phyloP scores from a whole-genome alignment of 2,797 vertebrate genomes.

The Propithecus deckenii region DNA sequence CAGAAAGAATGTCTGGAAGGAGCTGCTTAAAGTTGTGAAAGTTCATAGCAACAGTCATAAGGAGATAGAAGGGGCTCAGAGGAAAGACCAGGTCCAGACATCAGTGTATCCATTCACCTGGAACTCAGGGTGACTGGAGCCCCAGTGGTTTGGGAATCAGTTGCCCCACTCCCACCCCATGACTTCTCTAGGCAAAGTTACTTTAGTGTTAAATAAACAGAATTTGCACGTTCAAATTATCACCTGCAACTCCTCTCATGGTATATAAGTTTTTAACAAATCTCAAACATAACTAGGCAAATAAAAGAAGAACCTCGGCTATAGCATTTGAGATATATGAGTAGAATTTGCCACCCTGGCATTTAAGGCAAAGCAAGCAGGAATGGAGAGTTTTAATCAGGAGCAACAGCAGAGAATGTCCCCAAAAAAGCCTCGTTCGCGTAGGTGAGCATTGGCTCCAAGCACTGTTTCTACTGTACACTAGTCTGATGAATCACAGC shows the following conservation, averaged over 20 bases:
- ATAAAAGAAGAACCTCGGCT: neutral
- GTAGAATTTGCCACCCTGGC: neutral
- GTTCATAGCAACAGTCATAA: neutral
- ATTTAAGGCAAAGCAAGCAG: neutral
- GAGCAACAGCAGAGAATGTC: neutral
- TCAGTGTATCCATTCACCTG: neutral
- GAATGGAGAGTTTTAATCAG: neutral
- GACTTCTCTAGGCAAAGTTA: constrained; percentile 51
- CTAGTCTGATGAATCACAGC: neutral
- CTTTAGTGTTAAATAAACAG: constrained; percentile 50
- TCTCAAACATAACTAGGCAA: constrained; percentile 21
- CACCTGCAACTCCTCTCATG: neutral
- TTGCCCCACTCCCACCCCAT: neutral
- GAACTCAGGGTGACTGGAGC: constrained; percentile 10
- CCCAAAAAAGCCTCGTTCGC: neutral
- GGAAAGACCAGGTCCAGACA: neutral
- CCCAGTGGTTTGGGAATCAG: constrained; percentile 45
- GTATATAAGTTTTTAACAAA: constrained; percentile 7
- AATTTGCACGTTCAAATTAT: constrained; percentile 53
- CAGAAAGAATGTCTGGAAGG: neutral
- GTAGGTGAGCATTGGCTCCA: neutral
- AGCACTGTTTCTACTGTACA: neutral
- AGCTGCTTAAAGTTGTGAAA: neutral
- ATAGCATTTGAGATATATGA: neutral
- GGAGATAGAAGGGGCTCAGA: neutral